Percentiles rank a stretch among this genome's conserved stretches.
phyloP scores from a whole-genome alignment of 2,888 invertebrate genomes.

The Caenorhabditis wallacei region DNA sequence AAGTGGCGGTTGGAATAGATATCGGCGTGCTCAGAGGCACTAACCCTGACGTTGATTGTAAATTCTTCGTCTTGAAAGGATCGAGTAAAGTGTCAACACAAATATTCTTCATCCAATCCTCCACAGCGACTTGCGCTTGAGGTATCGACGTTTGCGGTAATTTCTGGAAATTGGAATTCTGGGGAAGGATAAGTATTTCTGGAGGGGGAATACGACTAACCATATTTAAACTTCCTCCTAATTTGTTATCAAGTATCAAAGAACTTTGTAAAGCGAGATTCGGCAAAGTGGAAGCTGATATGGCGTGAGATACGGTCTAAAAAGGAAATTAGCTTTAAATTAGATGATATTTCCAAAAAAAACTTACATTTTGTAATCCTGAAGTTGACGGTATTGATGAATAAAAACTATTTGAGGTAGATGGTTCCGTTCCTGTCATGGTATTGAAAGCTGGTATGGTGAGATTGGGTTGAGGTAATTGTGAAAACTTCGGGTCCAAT shows the following conservation, averaged over 20 bases:
- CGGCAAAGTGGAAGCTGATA: constrained; percentile 3
- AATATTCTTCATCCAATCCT: constrained; percentile 46
- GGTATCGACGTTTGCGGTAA: constrained; percentile 25
- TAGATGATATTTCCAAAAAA: background rate
- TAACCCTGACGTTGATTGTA: background rate
- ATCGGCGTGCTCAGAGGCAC: background rate
- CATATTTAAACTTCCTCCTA: constrained; percentile 12
- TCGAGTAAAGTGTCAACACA: constrained; percentile 26
- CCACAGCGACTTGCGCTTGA: constrained; percentile 10
- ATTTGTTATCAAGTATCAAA: constrained; percentile 14
- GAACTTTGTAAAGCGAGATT: constrained; percentile 4
- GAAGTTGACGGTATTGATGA: constrained; percentile 34
- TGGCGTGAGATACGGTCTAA: constrained; percentile 23
- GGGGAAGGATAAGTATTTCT: background rate
- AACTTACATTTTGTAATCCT: constrained; percentile 29
- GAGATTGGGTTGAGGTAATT: constrained; percentile 16
- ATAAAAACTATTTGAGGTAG: constrained; percentile 28
- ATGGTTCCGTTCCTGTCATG: constrained; percentile 23
- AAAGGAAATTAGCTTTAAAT: background rate
- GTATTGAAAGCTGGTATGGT: constrained; percentile 3
- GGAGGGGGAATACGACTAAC: background rate
- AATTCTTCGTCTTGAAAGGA: background rate
- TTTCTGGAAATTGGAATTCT: constrained; percentile 3
- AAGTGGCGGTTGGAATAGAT: constrained; percentile 3
- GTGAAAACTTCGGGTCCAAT: constrained; percentile 19